Base-by-base conservation (phyloP, 2,797 vertebrate genomes). In the Spinus olivaceus region DNA sequence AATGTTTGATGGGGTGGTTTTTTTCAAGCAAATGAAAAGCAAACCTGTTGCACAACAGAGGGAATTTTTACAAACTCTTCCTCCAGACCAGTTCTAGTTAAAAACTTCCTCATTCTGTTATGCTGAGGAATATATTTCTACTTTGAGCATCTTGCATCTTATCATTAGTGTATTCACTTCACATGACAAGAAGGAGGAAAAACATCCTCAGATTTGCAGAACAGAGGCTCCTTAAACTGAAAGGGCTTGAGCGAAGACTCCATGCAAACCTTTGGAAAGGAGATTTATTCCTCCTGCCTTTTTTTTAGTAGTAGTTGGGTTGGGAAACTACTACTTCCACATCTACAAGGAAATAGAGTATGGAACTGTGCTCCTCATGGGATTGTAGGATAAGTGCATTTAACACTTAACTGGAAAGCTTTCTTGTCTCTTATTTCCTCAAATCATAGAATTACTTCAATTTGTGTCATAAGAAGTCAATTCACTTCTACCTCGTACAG, bases 31-130 rank as follows among this genome's bases (percentile, higher is more conserved):
- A 50, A 16, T 15, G 61, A 60, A 86, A 94, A 65, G 74, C 47
- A 94, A 86, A 81, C 47, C 23, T 71, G 35, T 95, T 96, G 93
- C 69, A 72, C 53, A 96, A 95, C 2, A 69, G 21, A 69, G 64
- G 72, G 69, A 90, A 69, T 90, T 94, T 95, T 81, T 65, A 83
- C 69, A 19, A 91, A n/a, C 35, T 78, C 92, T 92, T 95, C 77
- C 78, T 92, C 54, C 33, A 72, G 49, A 59, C 14, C 42, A 88
- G 64, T 33, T 84, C 30, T 53, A 69, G 37, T 39, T 74, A 53
- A 78, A 89, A 71, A 74, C 39, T 96, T 92, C 92, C 94, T 96
- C 81, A 81, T 95, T 93, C 89, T 76, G 30, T 46, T 66, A 78
- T 23, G 33, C 41, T 86, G 63, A 86, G 41, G 37, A 72, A 76